phyloP scores from a whole-genome alignment of 64 coral and sea anemone species.

The Platygyra sinensis region DNA sequence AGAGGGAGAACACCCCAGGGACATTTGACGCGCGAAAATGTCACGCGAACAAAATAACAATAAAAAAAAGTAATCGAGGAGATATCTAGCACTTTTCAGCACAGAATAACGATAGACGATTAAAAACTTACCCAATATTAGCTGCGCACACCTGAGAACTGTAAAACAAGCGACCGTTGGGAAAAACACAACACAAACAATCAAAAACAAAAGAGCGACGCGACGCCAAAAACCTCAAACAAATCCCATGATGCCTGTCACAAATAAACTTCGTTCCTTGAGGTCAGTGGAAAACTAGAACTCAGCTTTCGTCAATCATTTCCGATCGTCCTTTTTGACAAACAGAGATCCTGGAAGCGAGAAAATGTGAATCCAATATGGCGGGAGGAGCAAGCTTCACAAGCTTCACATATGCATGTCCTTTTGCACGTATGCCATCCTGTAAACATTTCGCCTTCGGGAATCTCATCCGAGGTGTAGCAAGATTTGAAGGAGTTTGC shows the following conservation, averaged over 20 bases:
- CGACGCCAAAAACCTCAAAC: background rate
- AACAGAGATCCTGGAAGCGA: background rate
- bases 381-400: background rate
- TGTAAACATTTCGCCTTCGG: background rate
- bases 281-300: background rate
- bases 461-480: background rate
- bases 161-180: constrained; percentile 35
- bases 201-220: background rate
- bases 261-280: background rate
- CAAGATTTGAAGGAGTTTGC: background rate
- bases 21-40: background rate
- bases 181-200: constrained; percentile 26
- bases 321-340: no score
- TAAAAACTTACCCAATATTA: constrained; percentile 32
- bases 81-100: background rate
- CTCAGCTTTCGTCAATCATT: background rate
- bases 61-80: background rate
- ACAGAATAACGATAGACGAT: background rate
- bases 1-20: background rate
- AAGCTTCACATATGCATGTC: background rate
- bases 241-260: constrained; percentile 13
- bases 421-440: background rate
- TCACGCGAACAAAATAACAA: constrained; percentile 4
- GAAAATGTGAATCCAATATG: constrained; percentile 9
- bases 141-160: constrained; percentile 16